Percentiles rank a stretch among this genome's conserved stretches.
phyloP scores from a whole-genome alignment of 2,113 vertebrate genomes.

The Pavo muticus region DNA sequence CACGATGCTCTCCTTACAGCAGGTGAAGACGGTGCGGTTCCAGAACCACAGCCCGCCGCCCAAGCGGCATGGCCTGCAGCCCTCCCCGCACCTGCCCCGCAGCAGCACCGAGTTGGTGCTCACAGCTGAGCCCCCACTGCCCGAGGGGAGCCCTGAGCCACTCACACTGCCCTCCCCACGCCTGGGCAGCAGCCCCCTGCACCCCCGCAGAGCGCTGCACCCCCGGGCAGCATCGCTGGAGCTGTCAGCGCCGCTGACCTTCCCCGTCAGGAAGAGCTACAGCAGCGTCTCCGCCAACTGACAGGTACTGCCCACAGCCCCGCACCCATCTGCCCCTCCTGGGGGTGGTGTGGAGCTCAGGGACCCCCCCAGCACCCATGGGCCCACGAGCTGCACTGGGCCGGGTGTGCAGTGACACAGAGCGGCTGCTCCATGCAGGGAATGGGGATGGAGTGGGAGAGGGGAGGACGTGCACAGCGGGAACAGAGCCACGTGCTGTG shows the following conservation, averaged over 20 bases:
- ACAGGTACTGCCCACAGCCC: slow-evolving; percentile 21
- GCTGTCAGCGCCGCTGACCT: slow-evolving; percentile 60
- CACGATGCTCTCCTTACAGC: slow-evolving; percentile 74
- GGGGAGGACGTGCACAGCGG: background rate
- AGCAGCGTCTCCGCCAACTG: slow-evolving; percentile 77
- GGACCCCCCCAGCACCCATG: background rate
- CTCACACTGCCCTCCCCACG: slow-evolving; percentile 82
- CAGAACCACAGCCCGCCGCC: slow-evolving; percentile 83
- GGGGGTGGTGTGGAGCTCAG: background rate
- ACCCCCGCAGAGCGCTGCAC: slow-evolving; percentile 79
- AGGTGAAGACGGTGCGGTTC: slow-evolving; percentile 93
- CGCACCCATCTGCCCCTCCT: no score
- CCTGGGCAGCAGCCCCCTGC: slow-evolving; percentile 77
- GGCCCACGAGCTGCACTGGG: background rate
- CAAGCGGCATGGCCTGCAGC: slow-evolving; percentile 79
- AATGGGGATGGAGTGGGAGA: fast-evolving
- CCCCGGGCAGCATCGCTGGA: slow-evolving; percentile 76
- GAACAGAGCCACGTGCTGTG: background rate
- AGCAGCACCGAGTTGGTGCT: slow-evolving; percentile 51
- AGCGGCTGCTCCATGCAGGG: fast-evolving
- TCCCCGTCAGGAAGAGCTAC: slow-evolving; percentile 80
- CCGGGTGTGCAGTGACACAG: background rate
- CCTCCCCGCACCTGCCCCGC: slow-evolving; percentile 61
- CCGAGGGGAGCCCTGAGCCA: slow-evolving; percentile 79
- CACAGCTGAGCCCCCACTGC: slow-evolving; percentile 29